Evolutionary conservation across 2,797 vertebrate genomes (phyloP).

Genomic region (Triplophysa yarkandensis): DNA sequence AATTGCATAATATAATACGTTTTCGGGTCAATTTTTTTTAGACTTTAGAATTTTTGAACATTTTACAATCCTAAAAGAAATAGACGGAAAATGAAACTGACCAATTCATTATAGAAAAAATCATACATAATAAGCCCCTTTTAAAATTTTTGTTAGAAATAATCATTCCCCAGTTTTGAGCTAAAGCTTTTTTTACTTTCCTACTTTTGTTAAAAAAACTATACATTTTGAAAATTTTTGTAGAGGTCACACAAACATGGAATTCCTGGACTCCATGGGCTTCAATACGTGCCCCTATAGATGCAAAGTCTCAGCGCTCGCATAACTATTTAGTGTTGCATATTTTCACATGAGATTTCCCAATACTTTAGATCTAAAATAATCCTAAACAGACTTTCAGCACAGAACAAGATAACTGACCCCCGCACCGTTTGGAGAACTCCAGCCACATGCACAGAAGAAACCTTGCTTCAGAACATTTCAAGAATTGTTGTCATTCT

Average conservation of each 20-base stretch:
- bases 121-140: too few species aligned
- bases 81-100: too few species aligned
- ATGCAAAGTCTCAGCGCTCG: background rate
- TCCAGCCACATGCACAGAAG: background rate
- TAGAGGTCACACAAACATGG: background rate
- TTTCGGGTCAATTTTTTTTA: too few species aligned
- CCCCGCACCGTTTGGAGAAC: too few species aligned
- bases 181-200: background rate
- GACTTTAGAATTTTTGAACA: too few species aligned
- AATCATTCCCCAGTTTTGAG: too few species aligned
- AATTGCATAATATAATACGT: too few species aligned
- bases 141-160: too few species aligned
- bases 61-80: too few species aligned
- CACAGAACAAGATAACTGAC: background rate
- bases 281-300: background rate
- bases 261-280: background rate
- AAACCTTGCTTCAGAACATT: background rate
- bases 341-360: background rate
- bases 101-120: too few species aligned
- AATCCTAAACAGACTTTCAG: background rate
- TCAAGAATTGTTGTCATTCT: constrained; percentile 24
- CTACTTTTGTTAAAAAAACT: background rate
- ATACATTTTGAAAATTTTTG: background rate
- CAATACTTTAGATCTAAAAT: background rate
- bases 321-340: background rate